A percentile compares a stretch with the other conserved stretches of the same genome.
Conservation (phyloP, 2,797 vertebrate species). For the Cuculus canorus region DNA sequence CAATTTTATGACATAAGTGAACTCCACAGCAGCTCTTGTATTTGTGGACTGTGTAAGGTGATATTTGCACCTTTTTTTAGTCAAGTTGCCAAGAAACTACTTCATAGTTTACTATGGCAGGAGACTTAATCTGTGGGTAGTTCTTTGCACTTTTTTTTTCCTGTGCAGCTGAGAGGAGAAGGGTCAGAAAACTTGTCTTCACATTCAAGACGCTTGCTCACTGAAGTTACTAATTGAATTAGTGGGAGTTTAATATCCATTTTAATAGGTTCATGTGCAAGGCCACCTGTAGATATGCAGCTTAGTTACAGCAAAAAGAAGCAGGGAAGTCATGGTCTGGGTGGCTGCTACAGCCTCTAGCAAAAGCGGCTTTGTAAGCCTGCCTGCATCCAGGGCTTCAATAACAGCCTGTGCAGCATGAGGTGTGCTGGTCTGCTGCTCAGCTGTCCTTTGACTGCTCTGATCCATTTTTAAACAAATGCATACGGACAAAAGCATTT, state of each 20-base stretch:
- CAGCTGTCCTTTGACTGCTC: neutral
- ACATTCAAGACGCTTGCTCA: neutral
- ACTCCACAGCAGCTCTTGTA: neutral
- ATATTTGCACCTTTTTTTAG: neutral
- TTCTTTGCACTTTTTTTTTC: neutral
- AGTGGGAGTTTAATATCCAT: neutral
- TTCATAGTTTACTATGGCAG: neutral
- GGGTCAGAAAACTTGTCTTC: neutral
- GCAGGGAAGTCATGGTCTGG: neutral
- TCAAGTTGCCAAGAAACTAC: neutral
- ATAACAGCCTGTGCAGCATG: neutral
- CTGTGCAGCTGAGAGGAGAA: neutral
- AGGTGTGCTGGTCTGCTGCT: neutral
- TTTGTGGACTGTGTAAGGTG: neutral
- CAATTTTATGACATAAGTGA: neutral
- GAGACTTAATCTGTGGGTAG: neutral
- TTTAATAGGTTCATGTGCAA: neutral
- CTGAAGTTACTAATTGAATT: neutral
- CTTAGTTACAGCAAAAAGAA: neutral
- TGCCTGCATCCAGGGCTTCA: neutral
- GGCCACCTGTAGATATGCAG: neutral
- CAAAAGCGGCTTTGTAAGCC: neutral
- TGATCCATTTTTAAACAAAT: conserved; percentile 2
- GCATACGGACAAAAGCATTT: neutral
- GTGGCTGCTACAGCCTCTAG: neutral